Base-by-base conservation (phyloP, 2,797 vertebrate genomes). In the Oryzias sinensis region DNA sequence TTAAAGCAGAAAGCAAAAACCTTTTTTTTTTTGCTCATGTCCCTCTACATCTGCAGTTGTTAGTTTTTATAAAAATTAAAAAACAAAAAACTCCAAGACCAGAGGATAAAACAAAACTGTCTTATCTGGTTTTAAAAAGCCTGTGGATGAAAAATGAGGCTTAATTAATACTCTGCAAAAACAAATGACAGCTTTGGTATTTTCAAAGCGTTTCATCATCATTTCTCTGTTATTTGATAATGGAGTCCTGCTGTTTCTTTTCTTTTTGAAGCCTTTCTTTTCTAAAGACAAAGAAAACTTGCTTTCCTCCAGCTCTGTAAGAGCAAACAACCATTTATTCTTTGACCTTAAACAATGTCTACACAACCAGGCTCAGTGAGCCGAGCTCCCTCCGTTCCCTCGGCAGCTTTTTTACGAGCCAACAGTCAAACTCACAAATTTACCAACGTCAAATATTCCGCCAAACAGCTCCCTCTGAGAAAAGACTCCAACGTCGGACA, bases 121-220 rank as follows among this genome's bases (percentile, higher is more conserved):
- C 33, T 37, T 37, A 37, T 37, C 33, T 37, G 11, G 9, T 37
- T 37, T 37, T 37, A 1, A 11, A 37, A 37, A 37, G 33, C 33
- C 33, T 13, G 8, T 37, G 33, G 33, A 11, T 37, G 33, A 37
- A 46, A 77, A 84, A 68, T 53, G 57, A 70, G 58, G 63, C 67
- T 65, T 83, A 83, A 88, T 90, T 86, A 82, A 81, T 72, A 79
- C 37, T 60, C 40, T 2, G 27, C 47, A 58, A 76, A 83, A 47
- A 24, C 67, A 43, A 33, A 76, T 74, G 57, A 65, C 64, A 60
- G 47, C 33, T 25, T 44, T 68, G 46, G 44, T 79, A 60, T 88
- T 68, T 80, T 85, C 77, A 49, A 64, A 72, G 58, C 0, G 43
- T 82, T 89, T 82, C 56, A 65, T 80, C 71, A 77, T 65, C 41